These are phyloP conservation scores for Toxostoma redivivum DNA, from an alignment of 2,113 vertebrate species.

Conservation along the genomic window DNA sequence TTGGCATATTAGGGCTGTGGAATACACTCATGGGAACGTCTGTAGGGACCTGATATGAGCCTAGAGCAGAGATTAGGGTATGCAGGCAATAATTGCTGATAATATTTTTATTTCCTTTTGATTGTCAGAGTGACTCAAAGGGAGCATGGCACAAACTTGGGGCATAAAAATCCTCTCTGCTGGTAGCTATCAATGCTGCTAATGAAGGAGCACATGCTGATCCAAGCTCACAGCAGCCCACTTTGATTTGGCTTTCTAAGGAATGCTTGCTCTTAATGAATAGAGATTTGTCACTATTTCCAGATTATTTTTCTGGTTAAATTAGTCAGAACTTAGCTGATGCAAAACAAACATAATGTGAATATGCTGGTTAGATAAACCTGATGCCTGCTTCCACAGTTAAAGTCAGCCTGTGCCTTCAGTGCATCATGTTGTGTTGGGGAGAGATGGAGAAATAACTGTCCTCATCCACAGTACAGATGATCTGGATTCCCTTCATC, in stretches of 20 bases:
- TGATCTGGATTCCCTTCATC: neutral
- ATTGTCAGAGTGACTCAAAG: neutral
- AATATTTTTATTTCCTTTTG: neutral
- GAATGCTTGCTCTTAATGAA: neutral
- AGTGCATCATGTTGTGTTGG: neutral
- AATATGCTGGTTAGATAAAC: neutral
- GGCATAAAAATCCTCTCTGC: neutral
- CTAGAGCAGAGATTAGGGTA: neutral
- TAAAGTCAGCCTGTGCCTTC: neutral
- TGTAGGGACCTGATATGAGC: neutral
- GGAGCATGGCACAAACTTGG: neutral
- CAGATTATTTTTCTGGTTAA: conserved; percentile 3
- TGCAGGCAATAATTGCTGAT: neutral
- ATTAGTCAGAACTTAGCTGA: neutral
- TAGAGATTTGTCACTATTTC: neutral
- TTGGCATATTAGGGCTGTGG: neutral
- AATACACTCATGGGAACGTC: neutral
- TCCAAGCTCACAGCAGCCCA: neutral
- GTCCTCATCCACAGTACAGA: neutral
- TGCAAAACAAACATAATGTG: neutral
- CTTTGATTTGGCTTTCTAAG: neutral
- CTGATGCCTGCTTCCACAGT: neutral
- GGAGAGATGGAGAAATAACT: neutral
- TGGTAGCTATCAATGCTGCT: neutral
- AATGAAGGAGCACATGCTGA: neutral